Evolutionary conservation across 1,140 invertebrate species (phyloP).

Genomic region (Tetraneura akinire): DNA sequence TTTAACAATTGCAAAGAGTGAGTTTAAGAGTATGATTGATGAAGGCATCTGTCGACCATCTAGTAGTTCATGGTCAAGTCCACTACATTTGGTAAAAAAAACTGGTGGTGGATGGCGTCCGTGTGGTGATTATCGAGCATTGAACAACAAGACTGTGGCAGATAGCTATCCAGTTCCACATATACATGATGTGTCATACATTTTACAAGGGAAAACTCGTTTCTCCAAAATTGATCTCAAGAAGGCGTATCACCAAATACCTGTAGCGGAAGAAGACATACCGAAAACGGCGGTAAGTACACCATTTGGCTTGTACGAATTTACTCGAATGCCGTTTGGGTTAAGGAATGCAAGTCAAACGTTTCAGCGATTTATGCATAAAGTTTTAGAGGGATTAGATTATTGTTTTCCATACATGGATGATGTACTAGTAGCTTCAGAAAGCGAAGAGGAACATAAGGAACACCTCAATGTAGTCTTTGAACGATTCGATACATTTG

Average conservation of each 20-base stretch:
- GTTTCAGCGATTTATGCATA: too few relatives aligned
- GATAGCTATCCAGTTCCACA: constrained; percentile 58
- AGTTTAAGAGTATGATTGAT: constrained; percentile 57
- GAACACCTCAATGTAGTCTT: constrained; percentile 54
- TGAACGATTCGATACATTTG: constrained; percentile 54
- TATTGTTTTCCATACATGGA: constrained; percentile 58
- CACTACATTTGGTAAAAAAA: constrained; percentile 60
- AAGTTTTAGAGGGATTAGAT: too few relatives aligned
- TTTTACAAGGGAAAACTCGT: constrained; percentile 57
- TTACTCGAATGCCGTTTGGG: too few relatives aligned
- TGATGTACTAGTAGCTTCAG: constrained; percentile 58
- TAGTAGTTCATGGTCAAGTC: constrained; percentile 59
- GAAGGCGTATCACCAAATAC: constrained; percentile 62
- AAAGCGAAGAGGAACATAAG: constrained; percentile 55
- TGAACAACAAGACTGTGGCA: constrained; percentile 62
- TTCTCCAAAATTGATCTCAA: constrained; percentile 61
- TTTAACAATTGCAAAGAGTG: constrained; percentile 53
- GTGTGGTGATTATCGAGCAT: constrained; percentile 61
- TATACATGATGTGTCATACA: constrained; percentile 57
- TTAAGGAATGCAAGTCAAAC: too few relatives aligned
- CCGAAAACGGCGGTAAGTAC: constrained; percentile 57
- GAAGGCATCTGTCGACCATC: constrained; percentile 55
- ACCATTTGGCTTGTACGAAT: constrained; percentile 51
- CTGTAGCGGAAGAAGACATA: constrained; percentile 56
- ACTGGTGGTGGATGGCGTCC: constrained; percentile 58